Evolutionary conservation across 2,888 invertebrate species (phyloP), one percentile per base, ranked within the genome.

Genomic region (Gastrophysa polygoni): DNA sequence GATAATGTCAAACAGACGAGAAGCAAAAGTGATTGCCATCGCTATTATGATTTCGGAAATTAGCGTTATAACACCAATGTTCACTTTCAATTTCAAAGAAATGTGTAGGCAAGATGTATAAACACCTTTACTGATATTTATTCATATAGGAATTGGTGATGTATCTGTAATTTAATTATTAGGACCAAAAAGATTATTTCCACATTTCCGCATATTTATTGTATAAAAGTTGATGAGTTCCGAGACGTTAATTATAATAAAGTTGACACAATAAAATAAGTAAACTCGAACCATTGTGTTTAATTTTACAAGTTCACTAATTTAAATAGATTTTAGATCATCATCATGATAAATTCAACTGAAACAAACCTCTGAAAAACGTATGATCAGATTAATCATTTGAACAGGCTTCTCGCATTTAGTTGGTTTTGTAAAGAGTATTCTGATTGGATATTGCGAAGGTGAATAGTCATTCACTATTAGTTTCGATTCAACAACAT

Each of bases 161-260:
- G 73, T 73, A 71, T 70, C 71, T 73, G 74, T 38, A 49, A 74
- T 75, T 76, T 72, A 71, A 74, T 73, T 76, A 75, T 77, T 78
- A 78, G 77, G 77, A 78, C 77, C 77, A 77, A 78, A 71, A 72
- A 75, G 74, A 76, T 76, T 38, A 38, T 38, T 75, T 75, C 73
- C 75, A 77, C 75, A 69, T 75, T 76, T 77, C n/a, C n/a, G n/a
- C 73, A 75, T 77, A 76, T 76, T 71, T 71, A 71, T 68, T 71
- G 68, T 71, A 69, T 69, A 70, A 68, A 71, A 64, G 66, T 71
- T 69, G 64, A 67, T 68, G 67, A 69, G 68, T 68, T 69, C 63
- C 63, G 60, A 65, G 17, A 43, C 18, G 38, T 54, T 43, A 43
- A 54, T 67, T 68, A 68, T 69, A 66, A 69, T 68, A 66, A 70